Evolutionary conservation across 53 echinoderm and acorn worm species (phyloP).

Genomic region (Crossaster papposus): DNA sequence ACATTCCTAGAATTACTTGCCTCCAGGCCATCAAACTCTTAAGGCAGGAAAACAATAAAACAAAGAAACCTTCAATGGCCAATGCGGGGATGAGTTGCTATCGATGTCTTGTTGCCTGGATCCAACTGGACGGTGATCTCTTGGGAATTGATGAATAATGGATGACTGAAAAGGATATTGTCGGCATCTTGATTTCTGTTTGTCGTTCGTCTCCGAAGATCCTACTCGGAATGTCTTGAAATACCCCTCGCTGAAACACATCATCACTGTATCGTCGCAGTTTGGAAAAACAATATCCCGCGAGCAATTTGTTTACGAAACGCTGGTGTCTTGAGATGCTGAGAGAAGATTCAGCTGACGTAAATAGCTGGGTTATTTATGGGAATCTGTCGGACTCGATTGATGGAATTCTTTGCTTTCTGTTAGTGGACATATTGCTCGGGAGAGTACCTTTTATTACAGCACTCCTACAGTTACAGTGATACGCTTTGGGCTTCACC

Average conservation of each 20-base stretch:
- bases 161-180: background rate
- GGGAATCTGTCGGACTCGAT: background rate
- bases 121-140: background rate
- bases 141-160: background rate
- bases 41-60: background rate
- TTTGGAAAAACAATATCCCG: background rate
- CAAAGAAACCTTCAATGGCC: background rate
- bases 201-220: background rate
- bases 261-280: background rate
- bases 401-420: background rate
- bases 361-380: constrained; percentile 2
- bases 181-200: background rate
- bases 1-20: constrained; percentile 4
- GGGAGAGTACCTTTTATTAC: background rate
- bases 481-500: background rate
- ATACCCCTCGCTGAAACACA: background rate
- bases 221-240: background rate
- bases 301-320: background rate
- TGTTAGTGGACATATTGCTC: background rate
- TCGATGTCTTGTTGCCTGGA: background rate
- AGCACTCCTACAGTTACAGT: background rate
- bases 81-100: background rate
- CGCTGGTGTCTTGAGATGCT: background rate
- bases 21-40: background rate
- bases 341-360: background rate